A percentile compares a stretch with the other conserved stretches of the same genome.
These are phyloP conservation scores for Ahaetulla prasina DNA, from an alignment of 2,113 vertebrate genomes.

Conservation along the genomic window DNA sequence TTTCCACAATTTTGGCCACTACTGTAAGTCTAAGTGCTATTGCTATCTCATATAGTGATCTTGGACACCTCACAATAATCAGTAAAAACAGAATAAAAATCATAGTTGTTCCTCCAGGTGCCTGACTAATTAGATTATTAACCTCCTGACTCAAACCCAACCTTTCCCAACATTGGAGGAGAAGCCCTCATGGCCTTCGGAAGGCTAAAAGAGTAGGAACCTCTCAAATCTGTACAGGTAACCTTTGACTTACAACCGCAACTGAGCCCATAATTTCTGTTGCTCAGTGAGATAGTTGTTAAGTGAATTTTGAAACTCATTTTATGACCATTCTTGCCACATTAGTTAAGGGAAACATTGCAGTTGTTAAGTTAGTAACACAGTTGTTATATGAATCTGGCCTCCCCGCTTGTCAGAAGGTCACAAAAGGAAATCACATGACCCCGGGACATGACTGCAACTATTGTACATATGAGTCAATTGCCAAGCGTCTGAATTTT, in stretches of 20 bases:
- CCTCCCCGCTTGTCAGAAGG: neutral
- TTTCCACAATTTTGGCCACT: too few species aligned
- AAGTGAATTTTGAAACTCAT: neutral
- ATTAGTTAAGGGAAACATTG: neutral
- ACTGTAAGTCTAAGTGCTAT: too few species aligned
- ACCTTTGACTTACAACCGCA: neutral
- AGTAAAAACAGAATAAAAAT: neutral
- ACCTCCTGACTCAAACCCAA: neutral
- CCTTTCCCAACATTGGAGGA: neutral
- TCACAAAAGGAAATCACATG: too few species aligned
- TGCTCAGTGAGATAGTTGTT: neutral
- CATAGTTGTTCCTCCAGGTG: neutral
- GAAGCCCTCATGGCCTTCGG: neutral
- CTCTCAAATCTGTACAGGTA: neutral
- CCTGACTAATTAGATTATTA: neutral
- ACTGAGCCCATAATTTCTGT: neutral
- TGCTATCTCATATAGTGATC: neutral
- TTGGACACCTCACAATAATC: neutral
- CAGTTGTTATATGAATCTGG: neutral
- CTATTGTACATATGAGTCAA: too few species aligned
- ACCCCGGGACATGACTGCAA: too few species aligned
- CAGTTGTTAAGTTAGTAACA: neutral
- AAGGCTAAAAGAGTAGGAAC: neutral
- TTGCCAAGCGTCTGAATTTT: too few species aligned
- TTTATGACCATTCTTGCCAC: neutral